These are phyloP conservation scores for Drosophila punjabiensis DNA, from an alignment of 1,140 invertebrate genomes.

Conservation along the genomic window DNA sequence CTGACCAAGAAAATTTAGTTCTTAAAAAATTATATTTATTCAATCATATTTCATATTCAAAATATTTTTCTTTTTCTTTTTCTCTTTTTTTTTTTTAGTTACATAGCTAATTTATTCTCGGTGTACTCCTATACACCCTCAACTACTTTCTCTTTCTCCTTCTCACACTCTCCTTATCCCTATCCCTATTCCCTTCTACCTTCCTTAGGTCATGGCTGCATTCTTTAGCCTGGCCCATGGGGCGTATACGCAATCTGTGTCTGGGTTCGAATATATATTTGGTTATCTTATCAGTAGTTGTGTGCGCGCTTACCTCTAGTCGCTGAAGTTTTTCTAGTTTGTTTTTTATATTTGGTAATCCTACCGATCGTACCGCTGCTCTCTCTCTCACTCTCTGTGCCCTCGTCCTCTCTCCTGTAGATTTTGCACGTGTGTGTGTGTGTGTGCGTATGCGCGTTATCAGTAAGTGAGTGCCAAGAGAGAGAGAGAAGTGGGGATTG, in stretches of 20 bases:
- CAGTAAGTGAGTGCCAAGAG: slow-evolving; percentile 6
- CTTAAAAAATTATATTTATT: background rate
- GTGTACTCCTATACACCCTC: background rate
- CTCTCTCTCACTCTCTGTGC: slow-evolving; percentile 15
- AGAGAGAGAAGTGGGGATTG: background rate
- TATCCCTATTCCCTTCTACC: background rate
- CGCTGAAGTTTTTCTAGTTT: background rate
- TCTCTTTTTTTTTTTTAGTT: background rate
- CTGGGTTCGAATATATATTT: slow-evolving; percentile 20
- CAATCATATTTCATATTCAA: background rate
- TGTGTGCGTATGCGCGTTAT: slow-evolving; percentile 23
- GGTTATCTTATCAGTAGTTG: slow-evolving; percentile 38
- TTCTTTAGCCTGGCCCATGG: slow-evolving; percentile 3
- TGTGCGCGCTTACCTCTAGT: slow-evolving; percentile 31
- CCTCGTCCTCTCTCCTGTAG: background rate
- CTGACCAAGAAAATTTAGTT: background rate
- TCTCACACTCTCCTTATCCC: background rate
- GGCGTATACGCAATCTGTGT: slow-evolving; percentile 39
- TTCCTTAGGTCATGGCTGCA: slow-evolving; percentile 24
- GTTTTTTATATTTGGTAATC: slow-evolving; percentile 31
- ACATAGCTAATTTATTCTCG: background rate
- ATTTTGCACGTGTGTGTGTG: slow-evolving; percentile 1
- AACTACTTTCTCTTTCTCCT: background rate
- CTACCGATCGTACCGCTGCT: slow-evolving; percentile 12
- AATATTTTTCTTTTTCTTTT: background rate